Evolutionary conservation across 2,888 invertebrate species (phyloP).

Genomic region (Atrina japonica): DNA sequence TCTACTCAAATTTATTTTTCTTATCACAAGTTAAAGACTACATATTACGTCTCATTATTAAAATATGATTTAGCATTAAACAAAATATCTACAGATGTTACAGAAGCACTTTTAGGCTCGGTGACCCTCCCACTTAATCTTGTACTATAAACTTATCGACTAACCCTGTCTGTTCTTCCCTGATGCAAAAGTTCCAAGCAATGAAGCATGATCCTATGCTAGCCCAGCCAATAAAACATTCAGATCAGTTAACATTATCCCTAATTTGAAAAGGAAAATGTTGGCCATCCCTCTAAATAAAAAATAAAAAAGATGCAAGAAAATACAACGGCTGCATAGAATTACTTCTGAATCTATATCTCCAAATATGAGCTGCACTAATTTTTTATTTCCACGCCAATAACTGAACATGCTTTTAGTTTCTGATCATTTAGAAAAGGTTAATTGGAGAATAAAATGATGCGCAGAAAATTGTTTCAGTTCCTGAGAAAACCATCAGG

Average conservation of each 20-base stretch:
- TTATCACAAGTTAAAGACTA: no score
- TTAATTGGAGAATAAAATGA: constrained; percentile 43
- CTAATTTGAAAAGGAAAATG: constrained; percentile 6
- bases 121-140: no score
- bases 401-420: constrained; percentile 28
- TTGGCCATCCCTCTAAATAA: constrained; percentile 21
- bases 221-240: constrained; percentile 37
- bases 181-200: constrained; percentile 9
- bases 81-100: no score
- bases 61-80: no score
- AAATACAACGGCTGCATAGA: neutral
- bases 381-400: constrained; percentile 28
- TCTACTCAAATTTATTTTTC: no score
- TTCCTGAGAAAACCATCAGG: constrained; percentile 38
- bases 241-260: no score
- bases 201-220: constrained; percentile 29
- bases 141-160: neutral
- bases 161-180: neutral
- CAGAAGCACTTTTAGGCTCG: no score
- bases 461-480: constrained; percentile 39
- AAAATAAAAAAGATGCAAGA: constrained; percentile 15
- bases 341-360: neutral
- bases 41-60: no score
- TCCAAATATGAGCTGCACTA: neutral
- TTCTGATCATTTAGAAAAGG: constrained; percentile 35